A percentile compares a stretch with the other conserved stretches of the same genome.
Conservation (phyloP, 2,888 invertebrate genomes). For the Apamea anceps region DNA sequence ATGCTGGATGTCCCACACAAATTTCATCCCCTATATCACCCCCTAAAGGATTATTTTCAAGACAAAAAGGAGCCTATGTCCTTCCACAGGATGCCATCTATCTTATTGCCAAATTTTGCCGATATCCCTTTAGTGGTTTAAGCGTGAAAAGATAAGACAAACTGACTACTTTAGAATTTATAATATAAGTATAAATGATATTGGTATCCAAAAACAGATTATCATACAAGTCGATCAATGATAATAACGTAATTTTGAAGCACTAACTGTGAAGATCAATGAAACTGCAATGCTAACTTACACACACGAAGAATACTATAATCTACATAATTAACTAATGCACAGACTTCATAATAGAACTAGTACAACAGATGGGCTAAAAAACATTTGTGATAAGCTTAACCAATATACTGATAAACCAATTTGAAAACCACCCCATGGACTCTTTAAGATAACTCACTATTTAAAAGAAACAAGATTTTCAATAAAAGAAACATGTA, state of each 20-base stretch:
- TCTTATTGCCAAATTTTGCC: no score
- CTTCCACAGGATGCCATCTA: no score
- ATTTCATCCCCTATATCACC: no score
- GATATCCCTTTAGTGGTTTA: no score
- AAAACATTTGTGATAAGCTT: not conserved
- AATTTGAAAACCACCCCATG: conserved; percentile 22
- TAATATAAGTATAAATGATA: not conserved
- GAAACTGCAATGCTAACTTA: not conserved
- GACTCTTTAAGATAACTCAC: conserved; percentile 32
- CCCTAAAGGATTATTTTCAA: no score
- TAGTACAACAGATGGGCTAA: not conserved
- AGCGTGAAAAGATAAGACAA: no score
- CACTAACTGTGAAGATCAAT: not conserved
- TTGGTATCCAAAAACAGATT: not conserved
- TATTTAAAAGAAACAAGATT: conserved; percentile 23
- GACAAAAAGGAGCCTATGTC: no score
- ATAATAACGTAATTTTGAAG: not conserved
- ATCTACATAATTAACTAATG: not conserved
- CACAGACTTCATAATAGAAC: not conserved
- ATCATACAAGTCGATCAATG: not conserved
- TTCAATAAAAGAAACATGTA: conserved; percentile 38
- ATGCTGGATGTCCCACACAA: no score
- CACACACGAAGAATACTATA: not conserved
- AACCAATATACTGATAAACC: conserved; percentile 7
- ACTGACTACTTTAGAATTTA: no score